Evolutionary conservation across 2,113 vertebrate genomes (phyloP).

Genomic region (Periophthalmus modestus): DNA sequence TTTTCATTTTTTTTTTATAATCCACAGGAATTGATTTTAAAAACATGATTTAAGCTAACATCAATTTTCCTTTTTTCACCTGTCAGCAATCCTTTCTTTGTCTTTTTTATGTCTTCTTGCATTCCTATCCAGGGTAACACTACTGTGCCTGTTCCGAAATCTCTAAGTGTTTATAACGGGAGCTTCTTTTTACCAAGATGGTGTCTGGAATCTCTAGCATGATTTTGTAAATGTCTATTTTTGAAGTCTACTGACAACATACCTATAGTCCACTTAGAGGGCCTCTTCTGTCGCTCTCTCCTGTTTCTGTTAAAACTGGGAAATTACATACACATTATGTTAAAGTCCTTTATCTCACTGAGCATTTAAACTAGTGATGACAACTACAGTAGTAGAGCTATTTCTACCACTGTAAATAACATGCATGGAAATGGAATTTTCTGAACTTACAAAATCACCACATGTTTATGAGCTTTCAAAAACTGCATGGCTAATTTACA

Average conservation of each 20-base stretch:
- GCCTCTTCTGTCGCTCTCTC: constrained; percentile 44
- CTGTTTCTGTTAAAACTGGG: constrained; percentile 46
- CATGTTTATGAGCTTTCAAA: neutral
- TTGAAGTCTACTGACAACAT: constrained; percentile 68
- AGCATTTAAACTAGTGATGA: neutral
- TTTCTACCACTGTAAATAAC: neutral
- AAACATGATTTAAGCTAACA: constrained; percentile 77
- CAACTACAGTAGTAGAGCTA: constrained; percentile 1
- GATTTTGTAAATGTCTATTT: constrained; percentile 73
- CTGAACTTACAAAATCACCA: neutral
- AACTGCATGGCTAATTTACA: neutral
- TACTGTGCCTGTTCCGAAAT: constrained; percentile 84
- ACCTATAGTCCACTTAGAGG: constrained; percentile 46
- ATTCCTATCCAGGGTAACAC: constrained; percentile 84
- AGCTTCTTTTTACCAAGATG: constrained; percentile 52
- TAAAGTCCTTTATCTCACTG: neutral
- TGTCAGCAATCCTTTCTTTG: constrained; percentile 36
- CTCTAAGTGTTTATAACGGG: constrained; percentile 75
- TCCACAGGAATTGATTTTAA: constrained; percentile 63
- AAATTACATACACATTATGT: constrained; percentile 18
- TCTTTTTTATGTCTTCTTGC: constrained; percentile 74
- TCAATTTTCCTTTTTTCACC: constrained; percentile 39
- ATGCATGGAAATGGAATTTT: neutral
- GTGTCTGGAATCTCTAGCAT: constrained; percentile 63
- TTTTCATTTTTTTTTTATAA: constrained; percentile 56